Evolutionary conservation across 2,113 vertebrate genomes (phyloP).

Genomic region (Cochlearius cochlearius): DNA sequence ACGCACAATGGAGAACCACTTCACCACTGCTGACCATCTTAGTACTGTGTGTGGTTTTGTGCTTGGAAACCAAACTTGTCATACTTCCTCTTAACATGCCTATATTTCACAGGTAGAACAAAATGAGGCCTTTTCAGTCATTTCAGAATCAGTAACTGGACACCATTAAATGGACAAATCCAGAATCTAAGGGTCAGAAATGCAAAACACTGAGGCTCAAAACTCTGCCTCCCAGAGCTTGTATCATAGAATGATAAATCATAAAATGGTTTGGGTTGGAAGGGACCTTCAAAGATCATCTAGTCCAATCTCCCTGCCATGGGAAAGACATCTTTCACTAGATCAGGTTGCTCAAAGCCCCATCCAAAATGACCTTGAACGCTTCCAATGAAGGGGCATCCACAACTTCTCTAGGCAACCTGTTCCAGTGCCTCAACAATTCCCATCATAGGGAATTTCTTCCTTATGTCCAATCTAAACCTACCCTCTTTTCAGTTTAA

Average conservation of each 20-base stretch:
- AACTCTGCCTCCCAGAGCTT: background rate
- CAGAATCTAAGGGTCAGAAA: background rate
- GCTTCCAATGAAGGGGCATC: background rate
- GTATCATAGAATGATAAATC: background rate
- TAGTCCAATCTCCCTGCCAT: background rate
- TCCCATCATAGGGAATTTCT: fast-evolving
- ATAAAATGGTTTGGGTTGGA: background rate
- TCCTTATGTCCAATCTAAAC: background rate
- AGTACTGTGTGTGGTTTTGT: background rate
- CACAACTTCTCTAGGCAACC: background rate
- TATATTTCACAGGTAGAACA: background rate
- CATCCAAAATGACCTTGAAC: background rate
- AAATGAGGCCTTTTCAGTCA: background rate
- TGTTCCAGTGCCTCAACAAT: background rate
- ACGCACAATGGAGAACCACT: background rate
- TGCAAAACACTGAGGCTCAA: background rate
- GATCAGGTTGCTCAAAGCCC: background rate
- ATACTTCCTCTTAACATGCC: background rate
- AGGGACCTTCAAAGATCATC: background rate
- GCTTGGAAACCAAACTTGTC: background rate
- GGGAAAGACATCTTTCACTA: background rate
- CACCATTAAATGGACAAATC: background rate
- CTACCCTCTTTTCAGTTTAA: background rate
- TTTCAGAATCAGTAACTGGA: background rate
- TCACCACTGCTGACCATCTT: background rate